These are phyloP conservation scores for Drosophila sp. DNA, from an alignment of 1,140 invertebrate species.

Conservation along the genomic window DNA sequence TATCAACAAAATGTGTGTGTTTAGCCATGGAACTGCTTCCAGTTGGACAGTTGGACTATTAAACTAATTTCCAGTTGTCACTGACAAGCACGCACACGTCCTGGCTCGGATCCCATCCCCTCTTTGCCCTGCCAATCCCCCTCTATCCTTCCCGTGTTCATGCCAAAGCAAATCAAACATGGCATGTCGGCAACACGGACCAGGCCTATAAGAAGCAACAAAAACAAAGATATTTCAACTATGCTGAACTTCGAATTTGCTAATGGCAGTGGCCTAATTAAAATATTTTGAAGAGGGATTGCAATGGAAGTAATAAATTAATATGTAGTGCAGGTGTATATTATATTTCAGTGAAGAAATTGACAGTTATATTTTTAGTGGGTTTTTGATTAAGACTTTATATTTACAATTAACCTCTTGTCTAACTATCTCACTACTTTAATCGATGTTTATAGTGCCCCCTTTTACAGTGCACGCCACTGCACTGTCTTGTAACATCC, in stretches of 20 bases:
- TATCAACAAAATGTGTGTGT: slow-evolving; percentile 50
- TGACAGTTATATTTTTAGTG: no score
- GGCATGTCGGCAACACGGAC: slow-evolving; percentile 22
- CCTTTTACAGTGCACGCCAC: neutral
- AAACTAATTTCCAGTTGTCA: slow-evolving; percentile 82
- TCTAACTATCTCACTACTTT: neutral
- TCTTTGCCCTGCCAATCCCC: neutral
- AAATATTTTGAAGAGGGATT: neutral
- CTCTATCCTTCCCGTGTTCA: neutral
- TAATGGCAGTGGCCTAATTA: slow-evolving; percentile 7
- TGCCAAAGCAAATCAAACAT: slow-evolving; percentile 25
- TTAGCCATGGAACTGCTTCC: slow-evolving; percentile 56
- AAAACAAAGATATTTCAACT: slow-evolving; percentile 45
- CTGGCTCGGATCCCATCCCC: slow-evolving; percentile 9
- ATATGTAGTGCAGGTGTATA: neutral
- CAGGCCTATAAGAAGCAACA: slow-evolving; percentile 34
- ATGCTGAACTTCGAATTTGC: slow-evolving; percentile 53
- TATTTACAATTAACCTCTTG: neutral
- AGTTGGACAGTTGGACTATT: slow-evolving; percentile 65
- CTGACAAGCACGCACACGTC: slow-evolving; percentile 70
- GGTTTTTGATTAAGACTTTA: no score
- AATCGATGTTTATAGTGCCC: neutral
- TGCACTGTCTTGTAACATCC: slow-evolving; percentile 52
- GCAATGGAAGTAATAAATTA: neutral
- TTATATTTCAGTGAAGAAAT: no score